These are phyloP conservation scores for Pogonomyrmex barbatus DNA, from an alignment of 1,140 invertebrate genomes.

Conservation along the genomic window DNA sequence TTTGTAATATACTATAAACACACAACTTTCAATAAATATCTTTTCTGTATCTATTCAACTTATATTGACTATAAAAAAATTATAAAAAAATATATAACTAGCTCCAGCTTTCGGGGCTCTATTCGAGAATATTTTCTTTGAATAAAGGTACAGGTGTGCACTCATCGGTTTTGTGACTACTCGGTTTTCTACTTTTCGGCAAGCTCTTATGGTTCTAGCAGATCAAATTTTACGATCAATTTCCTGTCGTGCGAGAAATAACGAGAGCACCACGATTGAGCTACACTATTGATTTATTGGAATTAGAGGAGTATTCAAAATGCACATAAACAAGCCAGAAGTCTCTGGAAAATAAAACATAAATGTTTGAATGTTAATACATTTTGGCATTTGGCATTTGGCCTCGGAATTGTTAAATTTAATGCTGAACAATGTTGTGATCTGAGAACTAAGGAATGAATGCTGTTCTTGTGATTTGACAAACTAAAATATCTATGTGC, in stretches of 20 bases:
- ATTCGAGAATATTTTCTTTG: neutral
- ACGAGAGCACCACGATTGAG: constrained; percentile 52
- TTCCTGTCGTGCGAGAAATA: constrained; percentile 67
- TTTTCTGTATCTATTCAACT: too few relatives aligned
- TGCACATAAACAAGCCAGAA: constrained; percentile 60
- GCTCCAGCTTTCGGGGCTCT: too few relatives aligned
- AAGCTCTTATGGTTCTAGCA: constrained; percentile 40
- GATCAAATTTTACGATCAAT: constrained; percentile 78
- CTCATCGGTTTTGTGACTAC: constrained; percentile 50
- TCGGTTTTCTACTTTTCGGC: constrained; percentile 26
- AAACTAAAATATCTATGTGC: neutral
- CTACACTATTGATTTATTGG: constrained; percentile 67
- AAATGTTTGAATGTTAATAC: constrained; percentile 73
- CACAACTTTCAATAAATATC: too few relatives aligned
- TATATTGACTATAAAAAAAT: too few relatives aligned
- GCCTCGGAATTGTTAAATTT: constrained; percentile 33
- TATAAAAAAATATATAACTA: too few relatives aligned
- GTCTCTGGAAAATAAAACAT: constrained; percentile 72
- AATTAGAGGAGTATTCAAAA: constrained; percentile 48
- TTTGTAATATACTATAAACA: too few relatives aligned
- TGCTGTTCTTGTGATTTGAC: constrained; percentile 14
- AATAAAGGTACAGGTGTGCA: constrained; percentile 33
- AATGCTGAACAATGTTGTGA: neutral
- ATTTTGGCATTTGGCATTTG: constrained; percentile 64
- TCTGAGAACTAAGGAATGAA: constrained; percentile 3